Base-by-base conservation (phyloP, 2,797 vertebrate genomes). In the Typhlichthys subterraneus region DNA sequence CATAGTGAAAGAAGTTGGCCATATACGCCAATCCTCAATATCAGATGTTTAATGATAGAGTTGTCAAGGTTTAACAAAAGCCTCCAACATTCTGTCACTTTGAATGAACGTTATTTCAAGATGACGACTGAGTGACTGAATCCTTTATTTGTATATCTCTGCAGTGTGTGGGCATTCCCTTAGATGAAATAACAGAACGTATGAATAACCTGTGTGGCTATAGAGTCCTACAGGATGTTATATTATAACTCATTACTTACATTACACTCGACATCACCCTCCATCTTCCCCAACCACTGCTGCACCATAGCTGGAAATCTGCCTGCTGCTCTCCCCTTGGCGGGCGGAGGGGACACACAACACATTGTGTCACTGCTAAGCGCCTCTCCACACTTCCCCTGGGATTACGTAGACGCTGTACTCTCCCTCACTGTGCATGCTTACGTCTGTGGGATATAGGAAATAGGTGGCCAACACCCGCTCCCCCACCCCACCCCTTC, bases 381-480 rank as follows among this genome's bases (percentile, higher is more conserved):
- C 63, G 5, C 74, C 76, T 83, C 75, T 77, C 75, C 65, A 76
- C 59, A 33, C 49, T 12, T 73, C 85, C 78, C 79, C 12, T 0
- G 75, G 82, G 87, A 76, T 69, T 5, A 81, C 29, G 46, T 74
- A 71, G 47, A 54, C 49, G 8, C 62, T 70, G 70, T 75, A 71
- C 75, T 67, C 65, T 73, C 65, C 57, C 63, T 77, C 73, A 83
- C 78, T 77, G 70, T 57, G 70, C 69, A 38, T 45, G 48, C 63
- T 54, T 72, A 51, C 59, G 75, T 66, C 48, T 31, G 14, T 5
- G 10, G 63, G 45, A 69, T 65, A 59, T 38, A 52, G 70, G 65
- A 57, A 47, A 19, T 1, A 13, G 63, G 33, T 8, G 8, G 33
- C 33, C 33, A 8, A 33, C 33, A 0, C 33, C 33, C 33, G 1